Evolutionary conservation across 2,113 vertebrate genomes (phyloP), one percentile per base, ranked within the genome.

Genomic region (Leuciscus idus): DNA sequence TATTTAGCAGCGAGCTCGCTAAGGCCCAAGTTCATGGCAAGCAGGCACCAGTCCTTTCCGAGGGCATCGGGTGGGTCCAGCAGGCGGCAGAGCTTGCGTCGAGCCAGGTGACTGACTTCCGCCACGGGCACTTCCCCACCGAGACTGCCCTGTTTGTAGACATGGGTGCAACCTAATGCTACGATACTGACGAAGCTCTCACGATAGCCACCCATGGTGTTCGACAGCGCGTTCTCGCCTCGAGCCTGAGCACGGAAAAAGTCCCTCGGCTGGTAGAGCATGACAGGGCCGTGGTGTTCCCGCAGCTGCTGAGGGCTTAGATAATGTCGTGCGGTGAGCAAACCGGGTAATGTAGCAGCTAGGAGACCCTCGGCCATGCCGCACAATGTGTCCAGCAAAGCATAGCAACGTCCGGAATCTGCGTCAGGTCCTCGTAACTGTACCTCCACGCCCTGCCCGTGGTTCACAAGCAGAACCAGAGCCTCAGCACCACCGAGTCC

Each of bases 41-140:
- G 95, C 92, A 99, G 96, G 93, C 98, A 99, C 98, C 98, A 99
- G 87, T 99, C 98, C 91, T 99, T 99, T 73, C 98, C 98, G 92
- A 99, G 95, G 39, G 98, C 96, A 89, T 99, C 98, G 0, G 97
- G 98, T 0, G 97, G 97, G 95, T 99, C 98, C 90, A 99, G 92
- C 93, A 99, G 94, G 85, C 98, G 96, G 83, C 97, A 96, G 6
- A 99, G 94, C 90, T 98, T 98, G 87, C 98, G 94, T 84, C 96
- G 96, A 4, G 96, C 96, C 89, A 99, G 90, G 1, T 97, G 94
- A 87, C 94, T 95, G 30, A 99, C 92, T n/a, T 99, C 97, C 0
- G 96, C 96, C 1, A 97, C 95, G 68, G 97, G 96, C 88, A 99
- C 93, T 83, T 98, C 95, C 74, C 95, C 96, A 21, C 97, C 98